Conservation (phyloP, 1,140 invertebrate species). For the Eurosta solidaginis region DNA sequence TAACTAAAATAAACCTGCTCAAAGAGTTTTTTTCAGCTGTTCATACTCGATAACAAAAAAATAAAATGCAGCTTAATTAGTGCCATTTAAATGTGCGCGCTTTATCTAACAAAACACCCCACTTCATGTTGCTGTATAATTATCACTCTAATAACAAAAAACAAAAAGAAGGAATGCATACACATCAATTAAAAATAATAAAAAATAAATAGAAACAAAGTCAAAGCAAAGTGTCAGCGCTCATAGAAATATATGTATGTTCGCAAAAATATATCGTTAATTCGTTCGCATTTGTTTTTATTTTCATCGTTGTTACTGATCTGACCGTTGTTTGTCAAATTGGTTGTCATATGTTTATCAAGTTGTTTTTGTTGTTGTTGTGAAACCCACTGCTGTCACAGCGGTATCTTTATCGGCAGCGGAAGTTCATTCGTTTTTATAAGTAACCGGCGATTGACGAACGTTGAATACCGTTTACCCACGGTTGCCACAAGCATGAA, state of each 20-base stretch:
- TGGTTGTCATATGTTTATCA: not conserved
- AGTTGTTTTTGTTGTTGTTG: not conserved
- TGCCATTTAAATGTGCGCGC: not conserved
- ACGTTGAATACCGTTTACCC: not conserved
- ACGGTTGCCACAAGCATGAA: not conserved
- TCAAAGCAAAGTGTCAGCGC: not conserved
- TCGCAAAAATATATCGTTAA: not conserved
- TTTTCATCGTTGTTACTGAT: not conserved
- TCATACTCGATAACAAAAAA: no score
- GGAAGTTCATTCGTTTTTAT: not conserved
- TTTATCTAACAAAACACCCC: not conserved
- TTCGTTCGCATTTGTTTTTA: not conserved
- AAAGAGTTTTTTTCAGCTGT: not conserved
- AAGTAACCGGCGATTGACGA: not conserved
- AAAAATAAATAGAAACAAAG: not conserved
- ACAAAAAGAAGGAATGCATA: not conserved
- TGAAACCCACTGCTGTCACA: no score
- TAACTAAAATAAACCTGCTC: no score
- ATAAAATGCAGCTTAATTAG: constrained; percentile 20
- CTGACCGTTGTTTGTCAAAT: not conserved
- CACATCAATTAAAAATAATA: not conserved
- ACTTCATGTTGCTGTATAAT: not conserved
- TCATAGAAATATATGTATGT: no score
- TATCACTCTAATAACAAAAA: not conserved
- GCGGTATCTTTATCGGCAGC: not conserved